phyloP scores from a whole-genome alignment of 1,140 invertebrate species.

The Drosophila pruinosa region DNA sequence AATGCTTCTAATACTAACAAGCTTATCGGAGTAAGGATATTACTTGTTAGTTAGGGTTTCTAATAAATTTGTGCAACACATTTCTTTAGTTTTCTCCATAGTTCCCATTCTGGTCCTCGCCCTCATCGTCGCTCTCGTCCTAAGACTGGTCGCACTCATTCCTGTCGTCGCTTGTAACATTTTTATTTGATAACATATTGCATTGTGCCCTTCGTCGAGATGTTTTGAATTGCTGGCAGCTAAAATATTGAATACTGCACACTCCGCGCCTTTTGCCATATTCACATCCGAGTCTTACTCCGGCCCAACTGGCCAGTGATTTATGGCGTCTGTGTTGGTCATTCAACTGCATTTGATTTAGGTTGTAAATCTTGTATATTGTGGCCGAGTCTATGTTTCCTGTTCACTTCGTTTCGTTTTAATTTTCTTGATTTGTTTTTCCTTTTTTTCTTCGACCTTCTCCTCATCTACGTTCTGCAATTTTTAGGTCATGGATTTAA shows the following conservation, averaged over 20 bases:
- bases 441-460: not conserved
- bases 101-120: not conserved
- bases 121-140: not conserved
- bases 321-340: conserved; percentile 79
- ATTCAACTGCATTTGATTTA: conserved; percentile 81
- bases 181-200: conserved; percentile 81
- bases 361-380: conserved; percentile 80
- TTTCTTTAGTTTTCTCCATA: conserved; percentile 42
- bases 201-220: conserved; percentile 57
- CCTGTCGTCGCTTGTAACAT: conserved; percentile 78
- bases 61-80: conserved; percentile 81
- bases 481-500: conserved; percentile 72
- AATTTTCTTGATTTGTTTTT: conserved; percentile 26
- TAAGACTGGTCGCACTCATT: conserved; percentile 5
- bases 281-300: conserved; percentile 18
- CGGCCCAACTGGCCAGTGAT: conserved; percentile 75
- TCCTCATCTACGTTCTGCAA: not conserved
- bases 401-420: conserved; percentile 49
- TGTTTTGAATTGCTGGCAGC: conserved; percentile 38
- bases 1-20: not conserved
- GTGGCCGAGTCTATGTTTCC: conserved; percentile 62
- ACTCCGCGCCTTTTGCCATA: conserved; percentile 28
- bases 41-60: conserved; percentile 81
- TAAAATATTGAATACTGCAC: conserved; percentile 66
- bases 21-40: conserved; percentile 56